Evolutionary conservation across 2,888 invertebrate genomes (phyloP).

Genomic region (Furcula furcula): DNA sequence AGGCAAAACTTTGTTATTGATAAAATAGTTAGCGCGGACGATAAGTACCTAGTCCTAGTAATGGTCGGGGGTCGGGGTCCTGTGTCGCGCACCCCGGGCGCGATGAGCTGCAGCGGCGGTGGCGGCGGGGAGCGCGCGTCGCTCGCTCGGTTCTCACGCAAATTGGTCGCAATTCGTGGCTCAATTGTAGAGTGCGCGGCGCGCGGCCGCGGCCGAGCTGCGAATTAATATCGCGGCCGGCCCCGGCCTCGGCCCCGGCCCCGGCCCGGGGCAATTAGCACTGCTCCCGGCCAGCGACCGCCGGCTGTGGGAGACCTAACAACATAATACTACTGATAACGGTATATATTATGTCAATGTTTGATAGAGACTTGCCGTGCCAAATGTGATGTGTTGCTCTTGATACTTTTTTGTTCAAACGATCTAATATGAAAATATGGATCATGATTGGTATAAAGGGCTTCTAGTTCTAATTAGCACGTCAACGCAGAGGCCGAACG

Average conservation of each 20-base stretch:
- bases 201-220: conserved; percentile 15
- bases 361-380: too few relatives aligned
- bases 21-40: too few relatives aligned
- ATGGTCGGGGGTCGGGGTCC: too few relatives aligned
- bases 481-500: neutral
- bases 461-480: neutral
- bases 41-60: too few relatives aligned
- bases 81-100: neutral
- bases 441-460: too few relatives aligned
- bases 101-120: neutral
- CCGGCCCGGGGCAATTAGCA: conserved; percentile 7
- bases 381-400: too few relatives aligned
- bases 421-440: too few relatives aligned
- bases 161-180: conserved; percentile 32
- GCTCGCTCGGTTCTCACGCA: conserved; percentile 33
- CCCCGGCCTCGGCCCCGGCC: too few relatives aligned
- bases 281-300: neutral
- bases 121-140: conserved; percentile 6
- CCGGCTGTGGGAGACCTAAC: neutral
- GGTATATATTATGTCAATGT: too few relatives aligned
- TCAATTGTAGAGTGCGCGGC: conserved; percentile 6
- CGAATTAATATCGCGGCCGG: conserved; percentile 21
- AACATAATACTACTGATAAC: too few relatives aligned
- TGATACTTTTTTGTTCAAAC: too few relatives aligned
- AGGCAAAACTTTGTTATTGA: too few relatives aligned